Evolutionary conservation across 2,797 vertebrate genomes (phyloP).

Genomic region (Xiphorhynchus erythropygius): DNA sequence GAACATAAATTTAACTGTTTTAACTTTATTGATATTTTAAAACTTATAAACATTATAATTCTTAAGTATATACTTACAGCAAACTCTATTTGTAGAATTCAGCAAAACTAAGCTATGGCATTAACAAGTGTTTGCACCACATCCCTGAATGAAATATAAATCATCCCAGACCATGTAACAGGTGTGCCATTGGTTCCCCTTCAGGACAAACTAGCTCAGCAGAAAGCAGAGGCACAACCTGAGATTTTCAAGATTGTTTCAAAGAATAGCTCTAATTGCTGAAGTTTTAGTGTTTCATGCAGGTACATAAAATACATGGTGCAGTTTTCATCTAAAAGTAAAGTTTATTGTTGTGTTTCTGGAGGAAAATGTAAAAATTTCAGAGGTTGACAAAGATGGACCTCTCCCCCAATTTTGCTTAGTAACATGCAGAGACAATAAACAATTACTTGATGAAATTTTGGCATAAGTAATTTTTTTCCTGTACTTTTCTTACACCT

Average conservation of each 20-base stretch:
- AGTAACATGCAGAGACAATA: background rate
- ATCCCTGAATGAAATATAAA: background rate
- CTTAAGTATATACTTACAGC: background rate
- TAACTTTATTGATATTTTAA: background rate
- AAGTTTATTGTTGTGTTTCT: background rate
- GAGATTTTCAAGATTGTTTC: background rate
- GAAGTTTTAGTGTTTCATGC: background rate
- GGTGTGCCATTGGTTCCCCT: background rate
- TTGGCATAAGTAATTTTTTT: background rate
- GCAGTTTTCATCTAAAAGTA: background rate
- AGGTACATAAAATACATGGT: background rate
- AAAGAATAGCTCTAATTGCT: background rate
- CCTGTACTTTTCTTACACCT: background rate
- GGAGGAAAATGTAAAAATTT: background rate
- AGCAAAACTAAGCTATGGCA: background rate
- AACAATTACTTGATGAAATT: background rate
- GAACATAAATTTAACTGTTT: background rate
- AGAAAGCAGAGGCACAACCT: background rate
- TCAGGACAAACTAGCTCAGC: background rate
- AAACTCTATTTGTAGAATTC: background rate
- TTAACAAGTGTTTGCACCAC: background rate
- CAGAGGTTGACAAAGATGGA: background rate
- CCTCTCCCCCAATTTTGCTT: background rate
- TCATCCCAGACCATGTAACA: background rate
- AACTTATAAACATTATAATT: background rate